Percentiles rank a stretch among this genome's conserved stretches.
Conservation (phyloP, 2,888 invertebrate species). For the Meta bourneti region DNA sequence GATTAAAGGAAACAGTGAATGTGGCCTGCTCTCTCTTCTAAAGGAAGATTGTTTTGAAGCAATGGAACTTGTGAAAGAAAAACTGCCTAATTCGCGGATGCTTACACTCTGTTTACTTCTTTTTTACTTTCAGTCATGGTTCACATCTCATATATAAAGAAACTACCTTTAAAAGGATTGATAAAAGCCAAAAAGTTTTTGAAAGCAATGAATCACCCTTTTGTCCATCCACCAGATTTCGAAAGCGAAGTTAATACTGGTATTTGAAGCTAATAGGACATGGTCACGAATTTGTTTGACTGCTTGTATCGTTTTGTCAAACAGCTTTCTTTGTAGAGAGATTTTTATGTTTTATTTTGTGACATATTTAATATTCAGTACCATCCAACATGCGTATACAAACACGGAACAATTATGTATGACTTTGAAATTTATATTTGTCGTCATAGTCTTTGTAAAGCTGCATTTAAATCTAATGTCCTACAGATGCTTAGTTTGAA, state of each 20-base stretch:
- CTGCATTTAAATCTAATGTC: too few species aligned
- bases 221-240: slow-evolving; percentile 3
- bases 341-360: neutral
- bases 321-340: neutral
- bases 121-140: neutral
- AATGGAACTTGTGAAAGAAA: neutral
- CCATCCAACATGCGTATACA: too few species aligned
- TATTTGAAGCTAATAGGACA: neutral
- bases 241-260: neutral
- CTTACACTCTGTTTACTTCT: neutral
- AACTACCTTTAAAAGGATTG: slow-evolving; percentile 5
- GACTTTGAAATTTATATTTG: too few species aligned
- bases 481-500: too few species aligned
- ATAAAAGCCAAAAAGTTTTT: slow-evolving; percentile 10
- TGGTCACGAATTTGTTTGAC: neutral
- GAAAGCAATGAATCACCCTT: slow-evolving; percentile 13
- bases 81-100: slow-evolving; percentile 18
- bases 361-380: too few species aligned
- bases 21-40: neutral
- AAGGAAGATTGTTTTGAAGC: neutral
- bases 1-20: neutral
- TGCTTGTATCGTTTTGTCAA: neutral
- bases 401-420: too few species aligned
- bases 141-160: neutral
- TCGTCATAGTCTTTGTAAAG: too few species aligned